Conservation (phyloP, 1,140 invertebrate genomes). For the Aphidius ervi region DNA sequence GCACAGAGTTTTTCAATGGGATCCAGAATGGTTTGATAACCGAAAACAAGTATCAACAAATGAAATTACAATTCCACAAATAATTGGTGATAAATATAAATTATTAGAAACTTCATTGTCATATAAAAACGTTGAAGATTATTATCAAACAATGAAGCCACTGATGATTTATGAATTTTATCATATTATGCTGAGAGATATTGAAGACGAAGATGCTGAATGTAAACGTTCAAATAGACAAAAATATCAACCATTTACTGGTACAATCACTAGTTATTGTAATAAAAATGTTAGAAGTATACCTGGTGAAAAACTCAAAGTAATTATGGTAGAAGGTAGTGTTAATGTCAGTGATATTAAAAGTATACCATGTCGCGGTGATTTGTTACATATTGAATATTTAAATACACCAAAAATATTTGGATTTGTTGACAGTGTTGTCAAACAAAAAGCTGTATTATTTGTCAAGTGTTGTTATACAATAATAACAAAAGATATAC, state of each 20-base stretch:
- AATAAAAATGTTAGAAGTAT: background rate
- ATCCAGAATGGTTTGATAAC: background rate
- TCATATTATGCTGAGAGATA: background rate
- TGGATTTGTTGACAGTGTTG: background rate
- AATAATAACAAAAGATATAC: background rate
- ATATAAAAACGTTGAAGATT: background rate
- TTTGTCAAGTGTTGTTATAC: background rate
- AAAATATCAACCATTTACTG: background rate
- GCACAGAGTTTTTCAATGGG: conserved; percentile 1
- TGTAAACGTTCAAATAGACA: background rate
- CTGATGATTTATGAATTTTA: background rate
- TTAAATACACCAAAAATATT: background rate
- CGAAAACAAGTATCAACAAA: background rate
- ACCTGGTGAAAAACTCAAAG: background rate
- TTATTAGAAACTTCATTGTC: background rate
- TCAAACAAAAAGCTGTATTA: background rate
- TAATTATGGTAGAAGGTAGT: background rate
- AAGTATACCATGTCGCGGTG: too few relatives aligned
- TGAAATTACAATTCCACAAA: background rate
- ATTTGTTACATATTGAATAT: background rate
- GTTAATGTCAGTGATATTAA: too few relatives aligned
- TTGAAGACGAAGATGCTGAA: background rate
- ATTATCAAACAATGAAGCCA: background rate
- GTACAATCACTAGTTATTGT: too few relatives aligned
- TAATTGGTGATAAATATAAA: background rate